A percentile compares a stretch with the other conserved stretches of the same genome.
phyloP scores from a whole-genome alignment of 2,113 vertebrate genomes.

The Tangachromis dhanisi region DNA sequence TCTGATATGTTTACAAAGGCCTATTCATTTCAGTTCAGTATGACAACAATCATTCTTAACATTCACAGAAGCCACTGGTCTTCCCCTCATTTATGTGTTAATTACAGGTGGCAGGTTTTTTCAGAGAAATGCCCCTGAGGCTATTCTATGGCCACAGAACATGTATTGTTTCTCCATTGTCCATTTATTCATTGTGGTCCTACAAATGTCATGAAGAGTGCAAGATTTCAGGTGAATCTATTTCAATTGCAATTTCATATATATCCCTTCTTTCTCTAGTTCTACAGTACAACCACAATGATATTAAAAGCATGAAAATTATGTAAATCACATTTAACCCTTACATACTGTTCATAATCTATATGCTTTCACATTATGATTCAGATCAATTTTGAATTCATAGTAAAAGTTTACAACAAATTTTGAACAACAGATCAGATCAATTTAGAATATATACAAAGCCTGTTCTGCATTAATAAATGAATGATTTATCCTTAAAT shows the following conservation, averaged over 20 bases:
- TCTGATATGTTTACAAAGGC: slow-evolving; percentile 13
- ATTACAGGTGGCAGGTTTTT: slow-evolving; percentile 23
- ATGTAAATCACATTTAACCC: neutral
- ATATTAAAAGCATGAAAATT: neutral
- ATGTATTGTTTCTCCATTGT: slow-evolving; percentile 19
- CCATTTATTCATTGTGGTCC: neutral
- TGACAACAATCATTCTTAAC: neutral
- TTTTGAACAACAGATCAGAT: neutral
- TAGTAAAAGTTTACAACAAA: neutral
- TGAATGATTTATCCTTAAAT: neutral
- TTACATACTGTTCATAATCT: neutral
- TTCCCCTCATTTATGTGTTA: neutral
- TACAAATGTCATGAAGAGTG: neutral
- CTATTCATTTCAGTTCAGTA: slow-evolving; percentile 8
- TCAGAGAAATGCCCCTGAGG: neutral
- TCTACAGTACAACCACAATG: neutral
- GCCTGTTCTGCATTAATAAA: neutral
- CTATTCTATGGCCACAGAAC: neutral
- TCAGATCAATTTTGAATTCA: neutral
- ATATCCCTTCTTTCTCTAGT: neutral
- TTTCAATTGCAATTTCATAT: neutral
- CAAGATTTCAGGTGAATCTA: neutral
- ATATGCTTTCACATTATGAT: neutral
- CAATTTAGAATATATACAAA: neutral
- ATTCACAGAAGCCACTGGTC: neutral